Conservation (phyloP, 2,797 vertebrate species). For the Protonibea diacanthus region DNA sequence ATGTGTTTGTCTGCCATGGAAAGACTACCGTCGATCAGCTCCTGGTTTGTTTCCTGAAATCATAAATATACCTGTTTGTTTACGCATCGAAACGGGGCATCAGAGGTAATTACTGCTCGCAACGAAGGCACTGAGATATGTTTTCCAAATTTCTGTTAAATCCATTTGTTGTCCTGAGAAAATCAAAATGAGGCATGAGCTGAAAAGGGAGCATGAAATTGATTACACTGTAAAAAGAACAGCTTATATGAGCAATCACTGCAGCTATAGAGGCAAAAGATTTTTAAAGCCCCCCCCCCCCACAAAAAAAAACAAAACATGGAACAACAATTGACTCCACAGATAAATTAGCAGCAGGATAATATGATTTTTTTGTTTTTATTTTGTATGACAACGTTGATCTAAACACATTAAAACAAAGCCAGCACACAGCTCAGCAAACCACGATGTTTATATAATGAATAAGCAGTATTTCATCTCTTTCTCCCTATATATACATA, state of each 20-base stretch:
- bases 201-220: slow-evolving; percentile 67
- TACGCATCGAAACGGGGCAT: slow-evolving; percentile 31
- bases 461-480: slow-evolving; percentile 52
- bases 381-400: slow-evolving; percentile 54
- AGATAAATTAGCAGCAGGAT: slow-evolving; percentile 57
- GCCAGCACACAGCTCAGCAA: slow-evolving; percentile 56
- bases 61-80: slow-evolving; percentile 41
- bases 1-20: slow-evolving; percentile 10
- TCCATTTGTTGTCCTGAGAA: slow-evolving; percentile 33
- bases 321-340: slow-evolving; percentile 26
- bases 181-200: slow-evolving; percentile 55
- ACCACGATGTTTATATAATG: slow-evolving; percentile 71
- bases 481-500: slow-evolving; percentile 30
- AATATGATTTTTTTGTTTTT: slow-evolving; percentile 50
- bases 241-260: slow-evolving; percentile 60
- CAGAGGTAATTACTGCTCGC: slow-evolving; percentile 34
- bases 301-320: slow-evolving; percentile 1
- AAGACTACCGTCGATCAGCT: slow-evolving; percentile 17
- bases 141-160: slow-evolving; percentile 43
- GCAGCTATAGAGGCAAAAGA: slow-evolving; percentile 33
- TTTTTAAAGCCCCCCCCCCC: slow-evolving; percentile 1
- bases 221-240: slow-evolving; percentile 63
- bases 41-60: slow-evolving; percentile 20
- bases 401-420: slow-evolving; percentile 59
- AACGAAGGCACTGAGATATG: slow-evolving; percentile 16